phyloP scores from a whole-genome alignment of 2,797 vertebrate species.

The Lacerta viridis region DNA sequence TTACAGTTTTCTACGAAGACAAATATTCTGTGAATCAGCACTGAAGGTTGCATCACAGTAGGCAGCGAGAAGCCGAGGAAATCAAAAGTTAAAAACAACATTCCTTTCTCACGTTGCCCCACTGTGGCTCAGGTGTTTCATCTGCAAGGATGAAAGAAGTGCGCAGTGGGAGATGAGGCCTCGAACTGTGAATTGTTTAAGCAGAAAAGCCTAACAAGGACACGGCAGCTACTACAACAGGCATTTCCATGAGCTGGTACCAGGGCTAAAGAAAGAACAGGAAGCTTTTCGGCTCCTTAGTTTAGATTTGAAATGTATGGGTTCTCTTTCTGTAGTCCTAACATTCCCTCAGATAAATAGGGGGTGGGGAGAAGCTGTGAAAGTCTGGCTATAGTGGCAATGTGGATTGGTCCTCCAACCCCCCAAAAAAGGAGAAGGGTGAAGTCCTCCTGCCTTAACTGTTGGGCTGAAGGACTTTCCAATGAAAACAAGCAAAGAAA shows the following conservation, averaged over 20 bases:
- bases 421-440: background rate
- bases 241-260: background rate
- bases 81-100: background rate
- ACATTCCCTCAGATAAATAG: background rate
- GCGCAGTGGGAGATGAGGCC: background rate
- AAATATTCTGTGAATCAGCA: conserved; percentile 8
- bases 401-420: background rate
- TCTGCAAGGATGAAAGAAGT: conserved; percentile 9
- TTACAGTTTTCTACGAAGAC: background rate
- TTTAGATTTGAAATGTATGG: background rate
- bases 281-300: conserved; percentile 21
- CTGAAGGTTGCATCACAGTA: background rate
- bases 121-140: conserved; percentile 42
- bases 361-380: background rate
- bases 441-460: background rate
- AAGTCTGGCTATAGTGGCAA: background rate
- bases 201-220: background rate
- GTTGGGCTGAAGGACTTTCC: too few species aligned
- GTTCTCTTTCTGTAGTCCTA: background rate
- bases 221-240: background rate
- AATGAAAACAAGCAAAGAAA: background rate
- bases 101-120: conserved; percentile 21
- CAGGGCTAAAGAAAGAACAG: background rate
- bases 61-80: background rate
- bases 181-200: conserved; percentile 22